Conservation (phyloP, 2,888 invertebrate genomes). For the Polydesmus complanatus region DNA sequence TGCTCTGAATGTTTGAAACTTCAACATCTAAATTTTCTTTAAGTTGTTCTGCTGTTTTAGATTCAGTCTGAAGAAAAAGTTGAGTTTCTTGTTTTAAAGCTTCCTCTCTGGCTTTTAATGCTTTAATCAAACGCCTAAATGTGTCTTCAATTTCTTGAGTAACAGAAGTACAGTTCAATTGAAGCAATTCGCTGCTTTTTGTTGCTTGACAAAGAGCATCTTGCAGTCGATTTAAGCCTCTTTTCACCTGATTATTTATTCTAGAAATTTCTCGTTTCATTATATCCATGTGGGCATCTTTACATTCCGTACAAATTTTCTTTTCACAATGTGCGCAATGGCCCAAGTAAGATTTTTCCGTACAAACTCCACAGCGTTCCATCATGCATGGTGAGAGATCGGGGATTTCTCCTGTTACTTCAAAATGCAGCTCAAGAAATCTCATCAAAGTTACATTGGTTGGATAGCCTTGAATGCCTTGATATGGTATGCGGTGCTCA, state of each 20-base stretch:
- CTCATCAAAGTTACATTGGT: constrained; percentile 90
- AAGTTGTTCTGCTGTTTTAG: constrained; percentile 66
- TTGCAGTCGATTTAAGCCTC: constrained; percentile 75
- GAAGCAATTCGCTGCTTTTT: constrained; percentile 73
- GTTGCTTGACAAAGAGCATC: constrained; percentile 61
- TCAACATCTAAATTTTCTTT: constrained; percentile 91
- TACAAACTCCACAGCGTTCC: constrained; percentile 71
- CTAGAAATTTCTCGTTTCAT: constrained; percentile 77
- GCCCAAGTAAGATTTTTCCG: constrained; percentile 76
- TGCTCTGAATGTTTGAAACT: constrained; percentile 86
- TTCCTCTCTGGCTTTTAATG: constrained; percentile 77
- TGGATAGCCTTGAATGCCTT: constrained; percentile 85
- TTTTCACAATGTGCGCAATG: constrained; percentile 93
- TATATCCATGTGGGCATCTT: constrained; percentile 85
- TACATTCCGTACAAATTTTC: constrained; percentile 91
- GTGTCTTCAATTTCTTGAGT: constrained; percentile 90
- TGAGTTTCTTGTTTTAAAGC: constrained; percentile 59
- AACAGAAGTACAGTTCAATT: constrained; percentile 77
- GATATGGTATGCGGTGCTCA: constrained; percentile 90
- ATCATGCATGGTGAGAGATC: constrained; percentile 22
- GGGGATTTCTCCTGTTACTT: constrained; percentile 42
- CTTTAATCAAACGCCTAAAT: constrained; percentile 69
- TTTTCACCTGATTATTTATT: constrained; percentile 61
- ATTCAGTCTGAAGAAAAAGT: constrained; percentile 74
- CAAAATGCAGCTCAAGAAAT: constrained; percentile 84